Base-by-base conservation (phyloP, 1,140 invertebrate genomes). In the Rhizoglyphus robini region DNA sequence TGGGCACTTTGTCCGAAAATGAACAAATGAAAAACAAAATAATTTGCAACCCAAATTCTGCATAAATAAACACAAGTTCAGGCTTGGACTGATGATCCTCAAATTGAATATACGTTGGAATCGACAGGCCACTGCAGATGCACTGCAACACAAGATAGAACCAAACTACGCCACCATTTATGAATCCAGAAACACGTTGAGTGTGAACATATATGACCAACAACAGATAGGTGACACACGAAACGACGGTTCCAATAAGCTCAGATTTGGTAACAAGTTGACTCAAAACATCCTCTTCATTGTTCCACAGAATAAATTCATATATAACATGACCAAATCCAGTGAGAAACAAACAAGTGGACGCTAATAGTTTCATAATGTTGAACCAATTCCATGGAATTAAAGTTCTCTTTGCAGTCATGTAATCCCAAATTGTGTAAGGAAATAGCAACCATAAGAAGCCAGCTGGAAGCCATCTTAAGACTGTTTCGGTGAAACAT, bases 401-500 rank as follows among this genome's bases (percentile, higher is more conserved):
- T 58, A 27, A 1, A 18, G 54, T 13, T 8, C 27, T n/a, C n/a
- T 29, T n/a, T 3, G 54, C 15, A 2, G 18, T 1, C 2, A n/a
- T n/a, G 25, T 58, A 32, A 29, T 58, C 54, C 18, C 46, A 60
- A 8, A 59, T 20, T 54, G 61, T 48, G 48, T 31, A 47, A 5
- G 51, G 36, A 20, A 41, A 30, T 13, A 46, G 85, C 0, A 84
- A 60, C 86, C 88, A 92, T 2, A 95, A 76, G 75, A 90, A 91
- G n/a, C 80, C 73, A 76, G 88, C 93, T 4, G 94, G 92, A 41
- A 83, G 75, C 88, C 90, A 94, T 51, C 90, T 77, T 38, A 96
- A 74, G 0, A 87, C 83, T 3, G 90, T 93, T 75, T 86, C 84
- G 74, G 93, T 85, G 76, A 94, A 91, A 76, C 90, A 95, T 75